phyloP scores from a whole-genome alignment of 2,888 invertebrate genomes.

The Noctua janthina region DNA sequence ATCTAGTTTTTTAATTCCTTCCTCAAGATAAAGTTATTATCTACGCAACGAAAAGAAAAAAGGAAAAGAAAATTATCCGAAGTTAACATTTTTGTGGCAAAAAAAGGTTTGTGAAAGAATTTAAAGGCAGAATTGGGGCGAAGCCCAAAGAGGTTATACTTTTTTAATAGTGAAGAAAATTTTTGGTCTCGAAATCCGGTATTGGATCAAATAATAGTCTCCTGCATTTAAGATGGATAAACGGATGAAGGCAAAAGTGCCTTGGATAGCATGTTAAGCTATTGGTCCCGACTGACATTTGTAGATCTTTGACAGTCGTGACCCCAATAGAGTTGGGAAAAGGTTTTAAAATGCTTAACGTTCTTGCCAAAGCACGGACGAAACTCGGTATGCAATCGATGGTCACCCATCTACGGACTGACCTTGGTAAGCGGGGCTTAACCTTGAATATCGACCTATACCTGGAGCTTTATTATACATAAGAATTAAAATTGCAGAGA shows the following conservation, averaged over 20 bases:
- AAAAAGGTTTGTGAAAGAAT: slow-evolving; percentile 36
- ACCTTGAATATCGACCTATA: background rate
- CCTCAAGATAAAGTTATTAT: slow-evolving; percentile 22
- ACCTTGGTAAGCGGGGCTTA: background rate
- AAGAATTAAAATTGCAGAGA: background rate
- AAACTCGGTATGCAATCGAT: background rate
- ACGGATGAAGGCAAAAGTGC: no score
- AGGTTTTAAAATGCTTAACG: background rate
- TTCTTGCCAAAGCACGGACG: background rate
- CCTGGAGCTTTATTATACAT: background rate
- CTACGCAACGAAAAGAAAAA: slow-evolving; percentile 18
- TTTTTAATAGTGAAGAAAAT: slow-evolving; percentile 2
- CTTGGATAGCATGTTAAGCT: no score
- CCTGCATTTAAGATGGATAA: no score
- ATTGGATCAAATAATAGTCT: no score
- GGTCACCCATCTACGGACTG: background rate
- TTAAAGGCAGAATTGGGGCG: slow-evolving; percentile 5
- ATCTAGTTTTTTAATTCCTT: slow-evolving; percentile 12
- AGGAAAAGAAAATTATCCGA: slow-evolving; percentile 3
- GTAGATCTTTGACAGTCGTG: no score
- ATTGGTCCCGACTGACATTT: no score
- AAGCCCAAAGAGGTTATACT: slow-evolving; percentile 8
- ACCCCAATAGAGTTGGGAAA: no score
- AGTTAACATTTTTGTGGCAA: slow-evolving; percentile 19
- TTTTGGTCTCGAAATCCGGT: no score